phyloP scores from a whole-genome alignment of 2,888 invertebrate species.

The Aleiodes leptofemur region DNA sequence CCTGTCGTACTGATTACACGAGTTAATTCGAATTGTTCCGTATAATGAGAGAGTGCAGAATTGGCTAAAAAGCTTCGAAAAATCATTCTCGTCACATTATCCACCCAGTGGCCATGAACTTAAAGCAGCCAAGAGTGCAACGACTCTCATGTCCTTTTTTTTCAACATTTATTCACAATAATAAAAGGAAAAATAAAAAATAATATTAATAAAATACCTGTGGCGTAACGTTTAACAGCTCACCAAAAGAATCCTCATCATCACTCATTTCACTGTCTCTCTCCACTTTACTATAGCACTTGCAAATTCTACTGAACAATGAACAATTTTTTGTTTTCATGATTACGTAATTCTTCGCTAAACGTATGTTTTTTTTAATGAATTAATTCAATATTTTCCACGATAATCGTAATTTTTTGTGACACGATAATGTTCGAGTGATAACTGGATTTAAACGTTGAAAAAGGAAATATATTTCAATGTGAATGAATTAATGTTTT shows the following conservation, averaged over 20 bases:
- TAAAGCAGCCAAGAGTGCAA: not conserved
- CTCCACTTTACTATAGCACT: conserved; percentile 62
- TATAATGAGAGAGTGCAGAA: too few relatives aligned
- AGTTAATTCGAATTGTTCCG: too few relatives aligned
- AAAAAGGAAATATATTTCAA: not conserved
- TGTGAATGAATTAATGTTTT: conserved; percentile 41
- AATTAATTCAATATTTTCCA: too few relatives aligned
- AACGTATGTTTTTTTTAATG: too few relatives aligned
- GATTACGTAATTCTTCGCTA: conserved; percentile 29
- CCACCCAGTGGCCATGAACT: conserved; percentile 10
- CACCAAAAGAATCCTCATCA: conserved; percentile 48
- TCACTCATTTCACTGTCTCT: conserved; percentile 48
- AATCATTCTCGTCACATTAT: too few relatives aligned
- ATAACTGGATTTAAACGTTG: conserved; percentile 30
- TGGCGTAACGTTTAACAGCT: conserved; percentile 52
- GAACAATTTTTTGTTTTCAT: conserved; percentile 68
- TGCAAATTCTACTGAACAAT: conserved; percentile 66
- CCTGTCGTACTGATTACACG: too few relatives aligned
- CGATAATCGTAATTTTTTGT: not conserved
- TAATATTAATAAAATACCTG: conserved; percentile 54
- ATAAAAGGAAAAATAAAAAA: not conserved
- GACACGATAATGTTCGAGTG: conserved; percentile 41
- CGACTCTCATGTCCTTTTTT: not conserved
- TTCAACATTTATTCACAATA: not conserved
- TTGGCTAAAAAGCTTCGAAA: too few relatives aligned